These are phyloP conservation scores for Coregonus ussuriensis DNA, from an alignment of 2,797 vertebrate genomes.

Conservation along the genomic window DNA sequence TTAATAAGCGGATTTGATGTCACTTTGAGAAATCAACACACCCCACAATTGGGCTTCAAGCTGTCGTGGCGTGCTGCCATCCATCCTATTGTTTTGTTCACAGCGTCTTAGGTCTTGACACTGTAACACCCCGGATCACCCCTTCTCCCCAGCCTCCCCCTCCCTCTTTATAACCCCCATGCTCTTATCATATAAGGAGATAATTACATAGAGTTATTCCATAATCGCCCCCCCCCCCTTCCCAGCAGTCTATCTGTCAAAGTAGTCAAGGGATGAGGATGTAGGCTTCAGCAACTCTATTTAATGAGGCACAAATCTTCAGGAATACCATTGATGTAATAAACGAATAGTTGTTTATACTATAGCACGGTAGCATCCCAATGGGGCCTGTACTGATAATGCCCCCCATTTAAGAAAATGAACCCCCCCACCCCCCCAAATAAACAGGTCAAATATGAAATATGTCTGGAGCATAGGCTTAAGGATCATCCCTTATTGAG, in stretches of 20 bases:
- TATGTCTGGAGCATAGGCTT: constrained; percentile 18
- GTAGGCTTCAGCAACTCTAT: constrained; percentile 2
- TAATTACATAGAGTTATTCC: constrained; percentile 10
- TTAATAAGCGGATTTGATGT: constrained; percentile 12
- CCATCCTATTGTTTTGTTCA: constrained; percentile 12
- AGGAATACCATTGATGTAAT: constrained; percentile 8
- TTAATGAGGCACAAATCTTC: constrained; percentile 12
- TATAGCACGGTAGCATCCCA: background rate
- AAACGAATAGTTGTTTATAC: constrained; percentile 7
- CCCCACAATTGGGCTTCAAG: constrained; percentile 22
- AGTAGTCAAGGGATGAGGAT: background rate
- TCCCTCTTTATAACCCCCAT: background rate
- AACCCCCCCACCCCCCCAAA: background rate
- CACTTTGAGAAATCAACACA: constrained; percentile 10
- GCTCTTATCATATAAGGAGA: constrained; percentile 12
- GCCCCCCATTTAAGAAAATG: background rate
- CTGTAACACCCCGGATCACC: background rate
- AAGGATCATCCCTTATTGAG: constrained; percentile 6
- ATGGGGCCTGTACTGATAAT: background rate
- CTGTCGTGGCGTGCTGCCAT: constrained; percentile 7
- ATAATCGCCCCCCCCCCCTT: background rate
- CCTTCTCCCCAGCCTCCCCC: background rate
- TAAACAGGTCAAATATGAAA: constrained; percentile 9
- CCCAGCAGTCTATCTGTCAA: constrained; percentile 9
- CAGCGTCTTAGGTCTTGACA: constrained; percentile 7